Conservation (phyloP, 2,888 invertebrate species). For the Mellilla xanthometata region DNA sequence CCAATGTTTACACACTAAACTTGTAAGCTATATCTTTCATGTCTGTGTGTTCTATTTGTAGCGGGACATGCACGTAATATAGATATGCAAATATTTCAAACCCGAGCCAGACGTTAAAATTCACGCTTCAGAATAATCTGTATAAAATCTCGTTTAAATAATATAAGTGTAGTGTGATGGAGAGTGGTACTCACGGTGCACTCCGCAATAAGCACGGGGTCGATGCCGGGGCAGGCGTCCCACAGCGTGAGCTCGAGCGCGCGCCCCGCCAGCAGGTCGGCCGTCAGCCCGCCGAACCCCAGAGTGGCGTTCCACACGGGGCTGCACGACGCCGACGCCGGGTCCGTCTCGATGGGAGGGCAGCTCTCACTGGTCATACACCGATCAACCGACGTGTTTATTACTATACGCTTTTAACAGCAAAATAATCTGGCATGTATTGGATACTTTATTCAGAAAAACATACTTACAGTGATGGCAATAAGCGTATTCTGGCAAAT, state of each 20-base stretch:
- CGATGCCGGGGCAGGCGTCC: conserved; percentile 92
- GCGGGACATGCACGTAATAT: too few species aligned
- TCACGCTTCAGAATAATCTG: too few species aligned
- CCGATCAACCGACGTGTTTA: too few species aligned
- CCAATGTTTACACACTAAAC: too few species aligned
- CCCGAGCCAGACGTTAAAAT: too few species aligned
- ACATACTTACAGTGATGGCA: conserved; percentile 89
- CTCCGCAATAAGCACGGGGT: conserved; percentile 91
- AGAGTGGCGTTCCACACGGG: conserved; percentile 97
- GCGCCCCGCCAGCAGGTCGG: conserved; percentile 90
- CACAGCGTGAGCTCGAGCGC: conserved; percentile 93
- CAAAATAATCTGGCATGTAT: too few species aligned
- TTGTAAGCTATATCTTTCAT: too few species aligned
- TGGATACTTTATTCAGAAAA: too few species aligned
- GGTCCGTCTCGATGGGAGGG: conserved; percentile 90
- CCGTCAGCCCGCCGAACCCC: conserved; percentile 90
- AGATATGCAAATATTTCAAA: too few species aligned
- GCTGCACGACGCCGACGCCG: conserved; percentile 92
- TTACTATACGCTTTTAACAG: conserved; percentile 10
- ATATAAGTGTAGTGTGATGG: neutral
- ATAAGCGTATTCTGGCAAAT: conserved; percentile 90
- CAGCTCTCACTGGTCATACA: conserved; percentile 87
- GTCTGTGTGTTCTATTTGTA: too few species aligned
- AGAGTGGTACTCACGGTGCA: conserved; percentile 80
- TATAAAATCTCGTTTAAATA: too few species aligned